A percentile compares a stretch with the other conserved stretches of the same genome.
Evolutionary conservation across 53 echinoderm and acorn worm genomes (phyloP).

Genomic region (Mesocentrotus franciscanus): DNA sequence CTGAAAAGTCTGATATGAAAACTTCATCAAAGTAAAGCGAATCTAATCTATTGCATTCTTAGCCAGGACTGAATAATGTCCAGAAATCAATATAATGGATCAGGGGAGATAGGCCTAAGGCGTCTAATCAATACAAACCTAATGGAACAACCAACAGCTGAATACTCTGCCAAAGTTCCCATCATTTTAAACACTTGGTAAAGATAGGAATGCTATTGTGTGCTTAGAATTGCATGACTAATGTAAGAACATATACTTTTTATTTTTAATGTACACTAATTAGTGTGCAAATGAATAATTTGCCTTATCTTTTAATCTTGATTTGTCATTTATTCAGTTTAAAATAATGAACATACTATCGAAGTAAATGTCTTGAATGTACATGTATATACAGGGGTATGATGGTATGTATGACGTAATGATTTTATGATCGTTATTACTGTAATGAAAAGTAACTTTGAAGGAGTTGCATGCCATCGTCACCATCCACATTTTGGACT

Average conservation of each 20-base stretch:
- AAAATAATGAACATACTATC: too few species aligned
- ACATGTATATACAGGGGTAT: too few species aligned
- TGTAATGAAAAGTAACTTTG: too few species aligned
- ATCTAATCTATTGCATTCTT: constrained; percentile 12
- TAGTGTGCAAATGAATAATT: too few species aligned
- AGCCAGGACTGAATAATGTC: constrained; percentile 27
- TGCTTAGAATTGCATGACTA: neutral
- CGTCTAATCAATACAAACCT: constrained; percentile 44
- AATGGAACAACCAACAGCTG: constrained; percentile 42
- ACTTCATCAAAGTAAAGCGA: neutral
- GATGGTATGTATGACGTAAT: too few species aligned
- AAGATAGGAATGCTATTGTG: neutral
- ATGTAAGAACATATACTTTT: neutral
- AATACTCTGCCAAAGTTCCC: constrained; percentile 28
- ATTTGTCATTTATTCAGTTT: too few species aligned
- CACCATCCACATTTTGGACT: too few species aligned
- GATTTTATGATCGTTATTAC: too few species aligned
- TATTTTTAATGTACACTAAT: too few species aligned
- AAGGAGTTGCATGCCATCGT: too few species aligned
- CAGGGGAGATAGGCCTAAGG: constrained; percentile 1
- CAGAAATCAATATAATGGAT: constrained; percentile 61
- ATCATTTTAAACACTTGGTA: neutral
- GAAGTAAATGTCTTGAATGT: too few species aligned
- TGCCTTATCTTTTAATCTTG: too few species aligned
- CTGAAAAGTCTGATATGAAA: neutral